phyloP scores from a whole-genome alignment of 37 sponge, comb jelly and placozoan species.

The Beroe forskalii region DNA sequence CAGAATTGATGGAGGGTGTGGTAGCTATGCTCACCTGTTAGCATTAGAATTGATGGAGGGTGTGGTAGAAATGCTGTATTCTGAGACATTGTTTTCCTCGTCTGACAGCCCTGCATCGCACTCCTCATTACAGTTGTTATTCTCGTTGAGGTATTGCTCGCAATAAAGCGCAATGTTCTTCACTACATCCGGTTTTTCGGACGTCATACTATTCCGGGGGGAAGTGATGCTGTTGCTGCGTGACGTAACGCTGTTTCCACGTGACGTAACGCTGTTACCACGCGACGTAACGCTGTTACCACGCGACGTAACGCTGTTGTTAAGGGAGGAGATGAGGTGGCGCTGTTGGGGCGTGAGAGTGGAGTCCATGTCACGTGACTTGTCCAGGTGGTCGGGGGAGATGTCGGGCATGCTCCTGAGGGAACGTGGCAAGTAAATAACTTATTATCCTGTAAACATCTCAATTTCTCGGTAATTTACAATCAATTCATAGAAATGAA shows the following conservation, averaged over 20 bases:
- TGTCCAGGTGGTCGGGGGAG: constrained; percentile 6
- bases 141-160: not conserved
- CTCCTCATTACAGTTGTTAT: constrained; percentile 7
- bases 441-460: too few relatives aligned
- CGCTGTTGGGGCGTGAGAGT: not conserved
- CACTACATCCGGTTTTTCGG: not conserved
- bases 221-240: not conserved
- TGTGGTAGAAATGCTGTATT: not conserved
- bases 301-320: constrained; percentile 4
- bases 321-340: not conserved
- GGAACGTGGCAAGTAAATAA: not conserved
- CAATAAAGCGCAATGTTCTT: not conserved
- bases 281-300: not conserved
- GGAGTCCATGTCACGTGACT: not conserved
- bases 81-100: not conserved
- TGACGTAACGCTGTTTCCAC: not conserved
- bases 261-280: constrained; percentile 19
- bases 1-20: too few relatives aligned
- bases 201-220: not conserved
- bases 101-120: not conserved
- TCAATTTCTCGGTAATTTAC: too few relatives aligned
- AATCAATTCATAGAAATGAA: too few relatives aligned
- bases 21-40: not conserved
- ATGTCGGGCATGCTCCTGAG: constrained; percentile 54
- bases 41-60: not conserved